Percentiles rank a stretch among this genome's conserved stretches.
These are phyloP conservation scores for Drosophila virilis DNA, from an alignment of 1,140 invertebrate genomes.

Conservation along the genomic window DNA sequence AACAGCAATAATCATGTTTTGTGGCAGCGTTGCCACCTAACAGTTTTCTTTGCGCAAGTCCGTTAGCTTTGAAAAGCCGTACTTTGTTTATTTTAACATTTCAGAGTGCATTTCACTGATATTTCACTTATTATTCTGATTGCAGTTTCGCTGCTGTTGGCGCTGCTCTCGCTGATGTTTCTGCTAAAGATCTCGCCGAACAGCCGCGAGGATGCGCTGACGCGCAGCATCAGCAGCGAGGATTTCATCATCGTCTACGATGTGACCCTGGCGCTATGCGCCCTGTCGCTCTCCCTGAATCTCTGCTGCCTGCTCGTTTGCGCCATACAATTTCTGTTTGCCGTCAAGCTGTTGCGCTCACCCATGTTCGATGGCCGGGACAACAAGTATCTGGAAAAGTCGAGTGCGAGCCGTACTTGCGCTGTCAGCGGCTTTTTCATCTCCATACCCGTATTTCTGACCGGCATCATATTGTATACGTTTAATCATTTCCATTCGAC, in stretches of 20 bases:
- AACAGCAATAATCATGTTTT: not conserved
- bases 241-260: slow-evolving; percentile 95
- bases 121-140: slow-evolving; percentile 5
- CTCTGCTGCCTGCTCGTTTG: slow-evolving; percentile 96
- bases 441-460: slow-evolving; percentile 96
- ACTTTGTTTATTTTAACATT: no score
- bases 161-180: slow-evolving; percentile 93
- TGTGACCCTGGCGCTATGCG: slow-evolving; percentile 94
- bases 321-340: slow-evolving; percentile 96
- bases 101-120: no score
- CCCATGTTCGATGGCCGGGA: slow-evolving; percentile 88
- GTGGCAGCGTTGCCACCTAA: not conserved
- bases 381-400: slow-evolving; percentile 95
- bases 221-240: slow-evolving; percentile 86
- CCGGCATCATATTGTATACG: slow-evolving; percentile 95
- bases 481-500: slow-evolving; percentile 96
- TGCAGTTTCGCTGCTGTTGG: slow-evolving; percentile 90
- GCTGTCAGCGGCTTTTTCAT: slow-evolving; percentile 96
- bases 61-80: not conserved
- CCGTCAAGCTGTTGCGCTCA: slow-evolving; percentile 94
- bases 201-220: slow-evolving; percentile 83
- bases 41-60: not conserved
- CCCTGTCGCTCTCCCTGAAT: slow-evolving; percentile 93
- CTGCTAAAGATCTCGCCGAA: slow-evolving; percentile 92
- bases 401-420: slow-evolving; percentile 94